Evolutionary conservation across 2,888 invertebrate species (phyloP).

Genomic region (Epinotia bilunana): DNA sequence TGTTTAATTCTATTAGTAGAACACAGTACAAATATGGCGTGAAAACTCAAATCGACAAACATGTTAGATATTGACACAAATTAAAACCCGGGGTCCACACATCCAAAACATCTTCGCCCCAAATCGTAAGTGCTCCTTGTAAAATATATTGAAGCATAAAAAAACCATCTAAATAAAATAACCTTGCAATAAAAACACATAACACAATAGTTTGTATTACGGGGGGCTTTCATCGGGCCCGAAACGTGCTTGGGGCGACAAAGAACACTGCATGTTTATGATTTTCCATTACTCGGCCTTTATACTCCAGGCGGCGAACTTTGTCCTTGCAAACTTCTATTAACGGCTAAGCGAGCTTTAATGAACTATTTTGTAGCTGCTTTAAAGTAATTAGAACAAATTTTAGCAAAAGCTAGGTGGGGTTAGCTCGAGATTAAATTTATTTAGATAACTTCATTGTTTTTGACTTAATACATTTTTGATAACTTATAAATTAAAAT

Average conservation of each 20-base stretch:
- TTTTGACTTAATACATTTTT: not conserved
- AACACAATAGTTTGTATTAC: constrained; percentile 49
- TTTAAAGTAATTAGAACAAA: constrained; percentile 33
- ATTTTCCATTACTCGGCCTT: constrained; percentile 39
- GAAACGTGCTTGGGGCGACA: constrained; percentile 54
- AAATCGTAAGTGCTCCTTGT: constrained; percentile 8
- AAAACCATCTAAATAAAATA: constrained; percentile 39
- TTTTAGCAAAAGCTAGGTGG: constrained; percentile 3
- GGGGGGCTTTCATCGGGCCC: constrained; percentile 52
- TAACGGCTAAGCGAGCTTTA: constrained; percentile 38
- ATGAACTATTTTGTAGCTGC: constrained; percentile 42
- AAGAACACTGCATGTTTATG: constrained; percentile 41
- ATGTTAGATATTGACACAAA: not conserved
- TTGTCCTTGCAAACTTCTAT: constrained; percentile 37
- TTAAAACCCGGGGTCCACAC: not conserved
- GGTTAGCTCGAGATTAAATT: no score
- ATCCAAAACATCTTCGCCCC: constrained; percentile 5
- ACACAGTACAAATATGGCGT: not conserved
- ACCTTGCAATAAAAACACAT: constrained; percentile 45
- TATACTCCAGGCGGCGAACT: constrained; percentile 33
- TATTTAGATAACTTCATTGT: constrained; percentile 1
- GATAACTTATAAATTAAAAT: not conserved
- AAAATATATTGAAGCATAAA: constrained; percentile 19
- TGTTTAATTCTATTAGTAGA: not conserved
- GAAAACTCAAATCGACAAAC: not conserved